A percentile compares a stretch with the other conserved stretches of the same genome.
phyloP scores from a whole-genome alignment of 2,797 vertebrate species.

The Acridotheres tristis region DNA sequence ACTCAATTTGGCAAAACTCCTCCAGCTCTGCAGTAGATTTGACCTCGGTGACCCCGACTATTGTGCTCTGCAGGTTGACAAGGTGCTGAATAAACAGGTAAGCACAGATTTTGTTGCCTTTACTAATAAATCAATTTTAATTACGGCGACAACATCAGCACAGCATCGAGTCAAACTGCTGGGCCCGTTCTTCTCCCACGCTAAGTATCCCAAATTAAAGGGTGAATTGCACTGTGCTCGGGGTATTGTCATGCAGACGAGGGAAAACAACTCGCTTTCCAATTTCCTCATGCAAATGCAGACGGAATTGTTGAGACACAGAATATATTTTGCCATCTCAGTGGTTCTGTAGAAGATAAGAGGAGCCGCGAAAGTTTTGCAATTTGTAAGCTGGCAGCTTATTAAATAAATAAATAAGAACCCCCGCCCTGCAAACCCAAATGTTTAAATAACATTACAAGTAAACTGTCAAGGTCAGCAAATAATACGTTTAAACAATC shows the following conservation, averaged over 20 bases:
- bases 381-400: constrained; percentile 75
- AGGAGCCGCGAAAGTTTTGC: constrained; percentile 64
- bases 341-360: constrained; percentile 79
- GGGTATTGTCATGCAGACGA: constrained; percentile 80
- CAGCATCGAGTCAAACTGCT: constrained; percentile 37
- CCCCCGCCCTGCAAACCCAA: constrained; percentile 31
- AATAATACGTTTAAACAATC: constrained; percentile 62
- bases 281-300: constrained; percentile 81
- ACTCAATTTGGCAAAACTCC: background rate
- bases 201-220: constrained; percentile 76
- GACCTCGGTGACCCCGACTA: background rate
- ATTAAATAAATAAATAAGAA: constrained; percentile 64
- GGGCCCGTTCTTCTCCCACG: constrained; percentile 41
- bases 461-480: constrained; percentile 72
- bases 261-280: constrained; percentile 78
- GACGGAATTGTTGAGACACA: constrained; percentile 73
- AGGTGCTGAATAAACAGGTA: constrained; percentile 20
- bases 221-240: constrained; percentile 62
- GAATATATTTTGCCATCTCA: constrained; percentile 81
- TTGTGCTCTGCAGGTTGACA: background rate
- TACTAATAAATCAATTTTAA: constrained; percentile 75
- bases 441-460: constrained; percentile 74
- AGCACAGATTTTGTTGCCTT: constrained; percentile 6
- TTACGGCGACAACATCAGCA: constrained; percentile 41
- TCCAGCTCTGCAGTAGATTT: background rate